A percentile compares a stretch with the other conserved stretches of the same genome.
Conservation (phyloP, 1,140 invertebrate species). For the Caerostris darwini region DNA sequence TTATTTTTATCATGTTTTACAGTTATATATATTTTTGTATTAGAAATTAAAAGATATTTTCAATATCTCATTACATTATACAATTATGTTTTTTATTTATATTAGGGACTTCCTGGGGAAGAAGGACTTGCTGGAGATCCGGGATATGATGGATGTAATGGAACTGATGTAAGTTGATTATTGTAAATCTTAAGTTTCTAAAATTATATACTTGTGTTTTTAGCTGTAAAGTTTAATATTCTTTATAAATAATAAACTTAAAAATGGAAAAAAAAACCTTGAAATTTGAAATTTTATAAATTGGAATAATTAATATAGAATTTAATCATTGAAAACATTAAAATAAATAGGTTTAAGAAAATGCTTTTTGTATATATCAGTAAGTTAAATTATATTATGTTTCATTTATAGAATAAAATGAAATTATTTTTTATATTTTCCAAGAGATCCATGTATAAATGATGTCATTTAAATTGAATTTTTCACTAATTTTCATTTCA, state of each 20-base stretch:
- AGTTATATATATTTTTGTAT: not conserved
- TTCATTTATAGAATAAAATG: too few relatives aligned
- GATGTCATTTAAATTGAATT: not conserved
- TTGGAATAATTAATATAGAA: too few relatives aligned
- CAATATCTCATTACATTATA: not conserved
- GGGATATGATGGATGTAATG: constrained; percentile 92
- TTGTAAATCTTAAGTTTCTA: not conserved
- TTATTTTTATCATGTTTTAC: not conserved
- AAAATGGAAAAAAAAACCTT: too few relatives aligned
- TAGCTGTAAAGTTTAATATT: not conserved
- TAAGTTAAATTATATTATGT: too few relatives aligned
- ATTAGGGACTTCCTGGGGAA: constrained; percentile 86
- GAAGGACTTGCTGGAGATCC: constrained; percentile 86
- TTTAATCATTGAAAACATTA: too few relatives aligned
- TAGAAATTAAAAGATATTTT: not conserved
- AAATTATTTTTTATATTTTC: too few relatives aligned
- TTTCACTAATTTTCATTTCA: constrained; percentile 43
- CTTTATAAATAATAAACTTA: not conserved
- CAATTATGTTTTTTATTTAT: not conserved
- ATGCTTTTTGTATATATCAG: too few relatives aligned
- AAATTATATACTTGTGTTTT: not conserved
- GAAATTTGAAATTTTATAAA: too few relatives aligned
- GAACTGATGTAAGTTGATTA: constrained; percentile 84
- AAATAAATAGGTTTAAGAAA: too few relatives aligned
- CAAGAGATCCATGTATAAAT: not conserved